Conservation (phyloP, 2,888 invertebrate genomes). For the Gymnocheta viridis region DNA sequence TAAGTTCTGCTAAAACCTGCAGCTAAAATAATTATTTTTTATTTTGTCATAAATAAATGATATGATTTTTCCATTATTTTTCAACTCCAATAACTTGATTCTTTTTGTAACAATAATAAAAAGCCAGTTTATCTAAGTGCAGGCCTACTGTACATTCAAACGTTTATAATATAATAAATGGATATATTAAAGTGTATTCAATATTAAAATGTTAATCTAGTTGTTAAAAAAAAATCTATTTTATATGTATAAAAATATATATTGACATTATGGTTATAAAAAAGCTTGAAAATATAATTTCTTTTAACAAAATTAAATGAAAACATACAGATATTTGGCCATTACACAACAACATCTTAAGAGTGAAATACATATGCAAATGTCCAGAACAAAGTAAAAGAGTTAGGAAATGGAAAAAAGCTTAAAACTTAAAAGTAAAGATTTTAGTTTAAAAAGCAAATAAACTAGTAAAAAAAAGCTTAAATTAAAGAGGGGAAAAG, state of each 20-base stretch:
- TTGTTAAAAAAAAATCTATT: background rate
- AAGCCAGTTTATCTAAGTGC: slow-evolving; percentile 51
- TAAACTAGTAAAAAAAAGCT: background rate
- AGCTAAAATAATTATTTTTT: too few species aligned
- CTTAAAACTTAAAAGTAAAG: background rate
- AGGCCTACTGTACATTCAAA: slow-evolving; percentile 63
- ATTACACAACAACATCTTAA: slow-evolving; percentile 61
- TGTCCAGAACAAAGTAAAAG: background rate
- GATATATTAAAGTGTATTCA: slow-evolving; percentile 25
- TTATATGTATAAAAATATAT: slow-evolving; percentile 49
- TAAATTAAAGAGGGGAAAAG: background rate
- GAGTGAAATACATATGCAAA: slow-evolving; percentile 39
- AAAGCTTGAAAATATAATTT: slow-evolving; percentile 48
- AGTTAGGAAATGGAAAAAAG: slow-evolving; percentile 23
- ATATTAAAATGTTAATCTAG: slow-evolving; percentile 23
- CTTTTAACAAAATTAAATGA: background rate
- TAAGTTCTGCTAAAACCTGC: too few species aligned
- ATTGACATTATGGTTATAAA: slow-evolving; percentile 66
- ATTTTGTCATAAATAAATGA: too few species aligned
- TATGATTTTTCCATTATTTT: too few species aligned
- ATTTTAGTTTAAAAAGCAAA: background rate
- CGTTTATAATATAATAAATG: slow-evolving; percentile 17
- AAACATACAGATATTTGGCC: slow-evolving; percentile 36
- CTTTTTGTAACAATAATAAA: background rate
- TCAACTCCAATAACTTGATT: background rate